Conservation (phyloP, 2,797 vertebrate species). For the Sylvia borin region DNA sequence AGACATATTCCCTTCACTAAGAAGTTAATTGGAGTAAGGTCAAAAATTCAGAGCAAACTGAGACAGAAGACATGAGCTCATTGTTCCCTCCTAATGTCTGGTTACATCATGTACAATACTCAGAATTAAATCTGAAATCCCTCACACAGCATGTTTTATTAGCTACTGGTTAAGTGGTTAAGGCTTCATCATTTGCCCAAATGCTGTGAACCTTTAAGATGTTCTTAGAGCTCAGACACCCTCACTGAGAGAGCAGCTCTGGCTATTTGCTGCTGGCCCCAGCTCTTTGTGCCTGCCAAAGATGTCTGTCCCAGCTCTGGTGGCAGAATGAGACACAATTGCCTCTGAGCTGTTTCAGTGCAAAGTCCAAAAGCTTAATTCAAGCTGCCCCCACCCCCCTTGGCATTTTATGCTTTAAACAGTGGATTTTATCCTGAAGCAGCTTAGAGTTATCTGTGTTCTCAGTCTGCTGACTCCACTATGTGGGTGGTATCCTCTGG, state of each 20-base stretch:
- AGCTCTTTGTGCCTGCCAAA: neutral
- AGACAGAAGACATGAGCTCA: neutral
- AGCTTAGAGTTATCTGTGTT: slow-evolving; percentile 10
- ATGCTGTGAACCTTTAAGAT: neutral
- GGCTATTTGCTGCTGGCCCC: neutral
- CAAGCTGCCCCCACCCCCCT: neutral
- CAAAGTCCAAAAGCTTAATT: neutral
- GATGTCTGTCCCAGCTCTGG: neutral
- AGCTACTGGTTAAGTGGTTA: neutral
- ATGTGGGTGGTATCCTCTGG: slow-evolving; percentile 41
- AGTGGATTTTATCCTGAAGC: neutral
- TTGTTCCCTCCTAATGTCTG: neutral
- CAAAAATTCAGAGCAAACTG: neutral
- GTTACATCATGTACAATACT: neutral
- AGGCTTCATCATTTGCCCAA: neutral
- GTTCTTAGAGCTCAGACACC: neutral
- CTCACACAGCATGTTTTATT: neutral
- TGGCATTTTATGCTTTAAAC: neutral
- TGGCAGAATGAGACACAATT: neutral
- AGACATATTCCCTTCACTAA: neutral
- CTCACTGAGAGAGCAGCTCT: neutral
- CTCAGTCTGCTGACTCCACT: slow-evolving; percentile 8
- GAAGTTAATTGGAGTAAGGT: neutral
- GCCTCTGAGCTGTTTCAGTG: neutral
- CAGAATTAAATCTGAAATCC: neutral